Percentiles rank a stretch among this genome's conserved stretches.
phyloP scores from a whole-genome alignment of 1,140 invertebrate genomes.

The Cherax destructor region DNA sequence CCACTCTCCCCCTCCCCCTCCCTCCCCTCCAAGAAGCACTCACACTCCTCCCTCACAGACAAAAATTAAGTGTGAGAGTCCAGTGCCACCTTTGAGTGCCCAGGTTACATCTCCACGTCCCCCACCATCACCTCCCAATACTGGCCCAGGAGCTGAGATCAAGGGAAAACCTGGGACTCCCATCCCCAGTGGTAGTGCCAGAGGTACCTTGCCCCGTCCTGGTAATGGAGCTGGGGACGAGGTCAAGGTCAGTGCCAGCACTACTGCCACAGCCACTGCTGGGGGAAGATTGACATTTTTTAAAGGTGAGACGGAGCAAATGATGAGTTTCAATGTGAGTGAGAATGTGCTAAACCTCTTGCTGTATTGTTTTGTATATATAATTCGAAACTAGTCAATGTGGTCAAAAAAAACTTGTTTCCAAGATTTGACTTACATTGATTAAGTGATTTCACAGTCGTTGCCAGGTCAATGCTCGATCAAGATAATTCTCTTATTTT shows the following conservation, averaged over 20 bases:
- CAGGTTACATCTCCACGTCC: conserved; percentile 37
- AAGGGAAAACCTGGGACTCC: conserved; percentile 73
- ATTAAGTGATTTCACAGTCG: no score
- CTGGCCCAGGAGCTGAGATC: conserved; percentile 65
- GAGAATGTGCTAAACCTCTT: no score
- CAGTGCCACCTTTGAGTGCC: conserved; percentile 14
- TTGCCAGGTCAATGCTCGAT: no score
- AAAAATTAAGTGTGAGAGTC: conserved; percentile 61
- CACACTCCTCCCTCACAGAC: conserved; percentile 28
- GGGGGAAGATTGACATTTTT: conserved; percentile 80
- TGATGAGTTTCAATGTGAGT: no score
- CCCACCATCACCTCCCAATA: neutral
- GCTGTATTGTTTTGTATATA: no score
- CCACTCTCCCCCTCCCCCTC: conserved; percentile 31
- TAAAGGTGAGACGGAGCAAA: conserved; percentile 75
- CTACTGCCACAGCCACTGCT: conserved; percentile 53
- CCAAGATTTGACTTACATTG: no score
- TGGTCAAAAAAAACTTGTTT: no score
- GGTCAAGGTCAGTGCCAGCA: conserved; percentile 58
- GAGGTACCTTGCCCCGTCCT: conserved; percentile 52
- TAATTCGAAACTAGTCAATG: no score
- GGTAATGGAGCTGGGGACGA: conserved; percentile 23
- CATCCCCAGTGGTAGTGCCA: conserved; percentile 72
- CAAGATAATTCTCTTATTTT: no score
- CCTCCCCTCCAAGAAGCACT: conserved; percentile 16